Evolutionary conservation across 2,113 vertebrate genomes (phyloP), one percentile per base, ranked within the genome.

Genomic region (Tetraodon nigroviridis): DNA sequence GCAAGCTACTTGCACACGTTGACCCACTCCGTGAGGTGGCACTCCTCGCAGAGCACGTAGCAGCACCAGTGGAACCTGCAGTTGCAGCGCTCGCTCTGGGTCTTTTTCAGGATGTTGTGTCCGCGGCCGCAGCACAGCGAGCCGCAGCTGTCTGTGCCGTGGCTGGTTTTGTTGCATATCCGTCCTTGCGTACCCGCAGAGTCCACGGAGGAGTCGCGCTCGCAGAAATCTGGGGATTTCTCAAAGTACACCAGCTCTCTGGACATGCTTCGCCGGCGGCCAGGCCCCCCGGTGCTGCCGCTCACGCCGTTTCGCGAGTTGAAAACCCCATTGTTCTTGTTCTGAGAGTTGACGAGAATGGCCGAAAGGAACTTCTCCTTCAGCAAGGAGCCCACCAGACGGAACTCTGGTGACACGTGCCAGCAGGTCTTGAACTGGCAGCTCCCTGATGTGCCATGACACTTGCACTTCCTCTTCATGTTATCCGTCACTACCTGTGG

Each of bases 371-470:
- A 91, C 69, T 93, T 93, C 42, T 95, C 90, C 71, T 86, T 90
- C 50, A 97, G 75, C 0, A 92, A 77, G 13, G 92, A 87, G 49
- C 93, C 92, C 61, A 97, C 91, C 2, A 89, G 83, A 10, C 90
- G 89, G 76, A 96, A 96, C 74, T 96, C 94, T 3, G 94, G 94
- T 17, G 90, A 92, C 14, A 94, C 92, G 17, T 93, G 88, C 94
- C 94, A 95, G 84, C 94, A 95, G 6, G 94, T 96, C 85, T 94
- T 95, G 71, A 95, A 94, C 84, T 96, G 94, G 75, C 94, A 96
- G 88, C 94, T 96, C 61, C 94, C 94, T 1, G 94, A 96, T 0
- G 94, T 93, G 53, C 94, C 94, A 0, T 96, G 94, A 68, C 94
- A 96, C 71, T 94, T 96, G 75, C 94, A 96, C 75, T 93, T 95